Conservation (phyloP, 2,113 vertebrate species). For the Pseudopodoces humilis region DNA sequence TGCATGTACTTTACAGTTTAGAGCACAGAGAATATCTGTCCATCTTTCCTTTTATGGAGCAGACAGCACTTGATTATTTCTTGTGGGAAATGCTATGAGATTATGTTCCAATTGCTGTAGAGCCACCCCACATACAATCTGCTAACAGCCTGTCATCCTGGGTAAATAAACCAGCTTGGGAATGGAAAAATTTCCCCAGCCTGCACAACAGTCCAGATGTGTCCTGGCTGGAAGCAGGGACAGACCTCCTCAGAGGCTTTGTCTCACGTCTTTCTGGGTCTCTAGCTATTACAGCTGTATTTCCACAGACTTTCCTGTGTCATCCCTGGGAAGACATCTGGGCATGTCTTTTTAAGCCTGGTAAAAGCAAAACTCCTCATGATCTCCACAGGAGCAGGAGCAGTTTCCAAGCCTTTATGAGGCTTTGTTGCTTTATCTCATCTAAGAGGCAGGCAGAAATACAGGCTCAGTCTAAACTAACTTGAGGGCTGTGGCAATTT, state of each 20-base stretch:
- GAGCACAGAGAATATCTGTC: neutral
- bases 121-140: neutral
- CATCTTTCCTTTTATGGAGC: neutral
- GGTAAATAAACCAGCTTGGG: constrained; percentile 17
- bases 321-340: neutral
- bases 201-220: neutral
- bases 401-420: neutral
- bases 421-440: neutral
- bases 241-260: neutral
- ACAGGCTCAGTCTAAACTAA: neutral
- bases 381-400: neutral
- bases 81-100: neutral
- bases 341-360: neutral
- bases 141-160: neutral
- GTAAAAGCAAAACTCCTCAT: neutral
- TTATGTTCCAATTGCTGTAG: neutral
- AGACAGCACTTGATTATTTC: neutral
- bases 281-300: neutral
- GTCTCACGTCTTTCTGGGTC: neutral
- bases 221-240: neutral
- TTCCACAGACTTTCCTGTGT: neutral
- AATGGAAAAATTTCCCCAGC: neutral
- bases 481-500: neutral
- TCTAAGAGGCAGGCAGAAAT: neutral
- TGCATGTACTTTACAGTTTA: neutral